Conservation (phyloP, 2,797 vertebrate species). For the Siniperca scherzeri region DNA sequence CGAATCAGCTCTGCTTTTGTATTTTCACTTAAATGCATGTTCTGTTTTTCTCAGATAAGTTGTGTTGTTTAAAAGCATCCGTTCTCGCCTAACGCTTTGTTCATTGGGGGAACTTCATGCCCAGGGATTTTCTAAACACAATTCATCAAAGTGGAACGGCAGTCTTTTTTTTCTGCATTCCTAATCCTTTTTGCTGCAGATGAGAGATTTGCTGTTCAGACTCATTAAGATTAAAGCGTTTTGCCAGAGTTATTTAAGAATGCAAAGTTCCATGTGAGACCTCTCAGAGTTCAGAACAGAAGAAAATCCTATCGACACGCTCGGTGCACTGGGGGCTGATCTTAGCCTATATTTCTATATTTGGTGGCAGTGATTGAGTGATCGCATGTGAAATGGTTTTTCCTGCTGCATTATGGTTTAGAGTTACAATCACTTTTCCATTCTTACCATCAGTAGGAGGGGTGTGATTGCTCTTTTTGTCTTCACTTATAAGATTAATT, state of each 20-base stretch:
- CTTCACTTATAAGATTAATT: conserved; percentile 41
- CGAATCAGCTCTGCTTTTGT: conserved; percentile 87
- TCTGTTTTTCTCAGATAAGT: conserved; percentile 90
- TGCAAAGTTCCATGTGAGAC: conserved; percentile 87
- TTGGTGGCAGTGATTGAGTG: conserved; percentile 85
- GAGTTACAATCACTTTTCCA: conserved; percentile 63
- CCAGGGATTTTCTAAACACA: conserved; percentile 90
- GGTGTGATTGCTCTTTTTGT: conserved; percentile 36
- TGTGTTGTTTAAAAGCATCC: conserved; percentile 89
- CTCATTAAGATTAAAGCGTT: conserved; percentile 91
- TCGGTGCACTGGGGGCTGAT: conserved; percentile 83
- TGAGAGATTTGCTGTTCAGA: conserved; percentile 91
- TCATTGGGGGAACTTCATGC: conserved; percentile 86
- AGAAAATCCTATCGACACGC: conserved; percentile 85
- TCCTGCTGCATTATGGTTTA: conserved; percentile 58
- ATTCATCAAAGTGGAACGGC: conserved; percentile 90
- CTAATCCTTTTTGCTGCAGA: conserved; percentile 90
- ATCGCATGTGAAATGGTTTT: conserved; percentile 79
- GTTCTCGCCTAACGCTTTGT: conserved; percentile 84
- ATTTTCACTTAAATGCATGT: conserved; percentile 87
- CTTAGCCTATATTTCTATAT: conserved; percentile 83
- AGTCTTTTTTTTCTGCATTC: conserved; percentile 83
- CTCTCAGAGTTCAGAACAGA: conserved; percentile 84
- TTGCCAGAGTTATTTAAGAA: conserved; percentile 89
- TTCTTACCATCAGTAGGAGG: conserved; percentile 44